phyloP scores from a whole-genome alignment of 2,888 invertebrate species.

The Euproctis similis region DNA sequence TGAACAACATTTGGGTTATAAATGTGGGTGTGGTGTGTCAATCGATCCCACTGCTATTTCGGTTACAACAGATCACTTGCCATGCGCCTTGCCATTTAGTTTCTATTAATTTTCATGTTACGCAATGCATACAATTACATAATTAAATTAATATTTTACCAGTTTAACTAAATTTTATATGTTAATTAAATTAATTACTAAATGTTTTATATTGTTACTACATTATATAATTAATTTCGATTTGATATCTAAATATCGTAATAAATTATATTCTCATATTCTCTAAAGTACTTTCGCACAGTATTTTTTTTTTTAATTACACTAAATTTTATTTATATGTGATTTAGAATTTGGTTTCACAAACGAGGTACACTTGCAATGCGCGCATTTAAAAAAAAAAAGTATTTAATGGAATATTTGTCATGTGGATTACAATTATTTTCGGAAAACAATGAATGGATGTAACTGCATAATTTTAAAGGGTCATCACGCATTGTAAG shows the following conservation, averaged over 20 bases:
- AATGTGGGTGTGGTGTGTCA: too few relatives aligned
- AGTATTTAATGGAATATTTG: not conserved
- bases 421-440: too few relatives aligned
- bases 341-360: constrained; percentile 73
- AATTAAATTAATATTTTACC: too few relatives aligned
- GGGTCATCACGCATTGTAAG: constrained; percentile 30
- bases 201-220: constrained; percentile 15
- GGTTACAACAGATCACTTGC: too few relatives aligned
- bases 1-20: too few relatives aligned
- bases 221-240: constrained; percentile 23
- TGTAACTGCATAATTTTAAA: too few relatives aligned
- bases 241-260: constrained; percentile 32
- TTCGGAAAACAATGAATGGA: too few relatives aligned
- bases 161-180: constrained; percentile 15
- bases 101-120: too few relatives aligned
- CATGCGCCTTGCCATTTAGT: too few relatives aligned
- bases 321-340: constrained; percentile 56
- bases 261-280: constrained; percentile 40
- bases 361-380: constrained; percentile 40
- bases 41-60: too few relatives aligned
- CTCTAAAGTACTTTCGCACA: constrained; percentile 41
- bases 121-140: too few relatives aligned
- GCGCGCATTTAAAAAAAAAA: constrained; percentile 11
- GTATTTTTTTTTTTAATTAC: constrained; percentile 45
- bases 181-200: constrained; percentile 9